Evolutionary conservation across 2,113 vertebrate genomes (phyloP), one percentile per base, ranked within the genome.

Genomic region (Serranochromis macrocephalus): DNA sequence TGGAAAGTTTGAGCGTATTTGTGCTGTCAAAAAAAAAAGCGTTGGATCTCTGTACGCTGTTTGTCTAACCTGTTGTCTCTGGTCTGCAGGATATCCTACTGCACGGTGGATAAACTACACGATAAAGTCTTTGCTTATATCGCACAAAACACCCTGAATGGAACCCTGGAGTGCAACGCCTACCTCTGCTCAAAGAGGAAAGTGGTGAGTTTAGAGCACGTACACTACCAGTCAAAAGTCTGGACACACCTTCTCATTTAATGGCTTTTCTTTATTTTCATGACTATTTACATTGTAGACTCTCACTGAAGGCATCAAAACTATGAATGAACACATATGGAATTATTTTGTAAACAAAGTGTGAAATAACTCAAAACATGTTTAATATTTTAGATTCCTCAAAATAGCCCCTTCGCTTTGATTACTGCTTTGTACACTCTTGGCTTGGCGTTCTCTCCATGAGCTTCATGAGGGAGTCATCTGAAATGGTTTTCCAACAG

Each of bases 61-160:
- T 45, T 73, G 54, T 63, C 58, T 90, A 83, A 93, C 82, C 80
- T 55, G 47, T 88, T 58, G 14, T 83, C 82, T 55, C 57, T 21
- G 49, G 19, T 54, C 75, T 57, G 17, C 96, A 99, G 98, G 94
- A 98, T 99, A 94, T 99, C 98, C 63, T 99, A 98, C 96, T 99
- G 98, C 95, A 98, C 98, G 0, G 98, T 98, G 81, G 98, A 99
- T 96, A 99, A 98, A 94, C 94, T 95, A 87, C 97, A 99, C 0
- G 97, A 98, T 73, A 99, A 98, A 87, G 97, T 99, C 68, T 99
- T 99, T 86, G 98, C 98, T 8, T 99, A 98, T 92, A 99, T 99
- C 4, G 97, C 97, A 38, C 98, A 99, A 94, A 98, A 97, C 96
- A 97, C 97, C 89, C 95, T 97, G 55, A 98, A 93, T 1, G 98